phyloP scores from a whole-genome alignment of 2,888 invertebrate species.

The Athetis lepigone region DNA sequence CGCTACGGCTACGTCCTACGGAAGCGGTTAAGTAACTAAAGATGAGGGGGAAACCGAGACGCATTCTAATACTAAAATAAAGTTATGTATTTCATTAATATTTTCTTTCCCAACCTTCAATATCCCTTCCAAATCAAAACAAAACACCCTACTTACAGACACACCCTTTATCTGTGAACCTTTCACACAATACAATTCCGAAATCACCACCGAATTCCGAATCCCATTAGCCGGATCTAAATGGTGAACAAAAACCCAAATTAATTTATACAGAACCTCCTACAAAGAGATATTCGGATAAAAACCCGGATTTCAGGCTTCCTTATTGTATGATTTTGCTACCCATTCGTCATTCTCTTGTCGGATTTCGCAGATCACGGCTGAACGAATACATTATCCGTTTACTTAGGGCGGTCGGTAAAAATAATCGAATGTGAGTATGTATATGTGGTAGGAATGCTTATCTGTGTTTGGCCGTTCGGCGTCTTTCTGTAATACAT shows the following conservation, averaged over 20 bases:
- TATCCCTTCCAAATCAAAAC: constrained; percentile 29
- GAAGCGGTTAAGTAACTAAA: too few relatives aligned
- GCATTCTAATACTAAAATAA: too few relatives aligned
- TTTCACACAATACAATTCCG: constrained; percentile 45
- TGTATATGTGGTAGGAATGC: too few relatives aligned
- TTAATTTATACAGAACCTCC: constrained; percentile 63
- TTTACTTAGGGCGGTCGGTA: constrained; percentile 68
- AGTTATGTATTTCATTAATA: too few relatives aligned
- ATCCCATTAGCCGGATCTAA: constrained; percentile 49
- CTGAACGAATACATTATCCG: constrained; percentile 76
- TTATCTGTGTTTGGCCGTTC: too few relatives aligned
- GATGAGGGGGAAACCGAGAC: too few relatives aligned
- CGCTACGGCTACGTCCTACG: too few relatives aligned
- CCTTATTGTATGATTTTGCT: constrained; percentile 79
- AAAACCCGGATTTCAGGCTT: constrained; percentile 68
- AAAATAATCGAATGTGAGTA: constrained; percentile 72
- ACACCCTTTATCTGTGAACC: constrained; percentile 26
- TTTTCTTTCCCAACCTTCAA: not conserved
- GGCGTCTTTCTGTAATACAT: too few relatives aligned
- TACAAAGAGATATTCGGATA: constrained; percentile 62
- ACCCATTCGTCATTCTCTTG: constrained; percentile 78
- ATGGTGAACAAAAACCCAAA: constrained; percentile 62
- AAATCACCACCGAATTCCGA: constrained; percentile 42
- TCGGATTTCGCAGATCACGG: constrained; percentile 72
- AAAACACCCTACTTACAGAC: constrained; percentile 18